phyloP scores from a whole-genome alignment of 2,113 vertebrate species.

The Monarcha castaneiventris region DNA sequence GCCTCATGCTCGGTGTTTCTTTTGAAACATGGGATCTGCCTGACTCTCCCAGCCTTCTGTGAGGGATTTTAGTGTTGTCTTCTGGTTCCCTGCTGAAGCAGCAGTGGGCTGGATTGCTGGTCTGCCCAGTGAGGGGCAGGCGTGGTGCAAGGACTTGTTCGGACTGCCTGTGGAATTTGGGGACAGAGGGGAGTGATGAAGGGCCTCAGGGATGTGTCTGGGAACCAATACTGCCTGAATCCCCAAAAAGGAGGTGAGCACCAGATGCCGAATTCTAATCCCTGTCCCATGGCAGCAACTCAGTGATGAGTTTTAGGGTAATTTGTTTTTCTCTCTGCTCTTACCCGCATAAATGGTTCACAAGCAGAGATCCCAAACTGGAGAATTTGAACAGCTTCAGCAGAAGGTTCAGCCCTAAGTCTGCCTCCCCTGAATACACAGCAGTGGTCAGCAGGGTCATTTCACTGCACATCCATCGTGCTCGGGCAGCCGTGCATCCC shows the following conservation, averaged over 20 bases:
- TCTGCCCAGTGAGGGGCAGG: not conserved
- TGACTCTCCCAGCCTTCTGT: not conserved
- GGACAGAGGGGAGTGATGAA: not conserved
- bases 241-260: not conserved
- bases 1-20: rapidly evolving
- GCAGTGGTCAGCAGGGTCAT: not conserved
- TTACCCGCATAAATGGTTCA: not conserved
- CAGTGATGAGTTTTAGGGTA: not conserved
- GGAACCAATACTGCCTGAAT: rapidly evolving
- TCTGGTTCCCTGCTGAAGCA: not conserved
- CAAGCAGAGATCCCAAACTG: not conserved
- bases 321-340: not conserved
- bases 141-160: not conserved
- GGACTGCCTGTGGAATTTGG: not conserved
- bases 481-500: rapidly evolving
- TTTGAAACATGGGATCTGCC: not conserved
- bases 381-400: not conserved
- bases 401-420: not conserved
- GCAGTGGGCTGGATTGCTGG: not conserved
- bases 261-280: not conserved
- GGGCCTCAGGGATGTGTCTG: not conserved
- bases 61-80: not conserved
- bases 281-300: rapidly evolving
- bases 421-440: not conserved
- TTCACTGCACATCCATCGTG: rapidly evolving